Percentiles rank a stretch among this genome's conserved stretches.
Conservation (phyloP, 2,888 invertebrate genomes). For the Drosophila vallismaia region DNA sequence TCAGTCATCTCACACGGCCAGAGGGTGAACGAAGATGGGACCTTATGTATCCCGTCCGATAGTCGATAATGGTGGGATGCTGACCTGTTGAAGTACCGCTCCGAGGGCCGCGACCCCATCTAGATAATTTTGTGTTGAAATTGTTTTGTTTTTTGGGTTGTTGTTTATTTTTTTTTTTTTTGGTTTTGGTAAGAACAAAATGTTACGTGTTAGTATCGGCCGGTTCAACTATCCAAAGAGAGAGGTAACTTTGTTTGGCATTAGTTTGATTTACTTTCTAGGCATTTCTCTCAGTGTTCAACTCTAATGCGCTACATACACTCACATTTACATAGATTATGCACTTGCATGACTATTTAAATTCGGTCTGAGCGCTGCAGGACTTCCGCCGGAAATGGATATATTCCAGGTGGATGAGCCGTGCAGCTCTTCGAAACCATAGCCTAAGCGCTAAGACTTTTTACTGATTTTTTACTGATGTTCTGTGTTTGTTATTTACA, state of each 20-base stretch:
- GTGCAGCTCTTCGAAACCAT: constrained; percentile 17
- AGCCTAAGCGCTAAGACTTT: constrained; percentile 53
- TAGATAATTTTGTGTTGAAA: constrained; percentile 78
- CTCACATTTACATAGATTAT: constrained; percentile 50
- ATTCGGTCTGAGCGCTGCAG: constrained; percentile 23
- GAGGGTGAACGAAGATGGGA: constrained; percentile 96
- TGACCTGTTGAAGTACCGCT: constrained; percentile 84
- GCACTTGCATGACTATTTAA: constrained; percentile 37
- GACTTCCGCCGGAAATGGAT: background rate
- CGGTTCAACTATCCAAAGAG: constrained; percentile 15
- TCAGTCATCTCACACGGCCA: constrained; percentile 95
- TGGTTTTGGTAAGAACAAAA: constrained; percentile 42
- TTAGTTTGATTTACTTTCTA: constrained; percentile 55
- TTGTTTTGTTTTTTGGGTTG: background rate
- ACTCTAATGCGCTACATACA: constrained; percentile 57
- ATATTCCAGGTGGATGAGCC: background rate
- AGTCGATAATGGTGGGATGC: constrained; percentile 84
- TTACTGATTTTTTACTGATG: constrained; percentile 68
- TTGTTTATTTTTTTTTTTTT: constrained; percentile 24
- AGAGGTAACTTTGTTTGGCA: constrained; percentile 32
- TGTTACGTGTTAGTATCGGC: constrained; percentile 29
- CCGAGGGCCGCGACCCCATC: constrained; percentile 92
- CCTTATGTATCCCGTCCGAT: constrained; percentile 89
- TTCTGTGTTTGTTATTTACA: constrained; percentile 57
- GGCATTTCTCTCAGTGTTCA: constrained; percentile 48